Evolutionary conservation across 2,888 invertebrate genomes (phyloP).

Genomic region (Acholoe squamosa): DNA sequence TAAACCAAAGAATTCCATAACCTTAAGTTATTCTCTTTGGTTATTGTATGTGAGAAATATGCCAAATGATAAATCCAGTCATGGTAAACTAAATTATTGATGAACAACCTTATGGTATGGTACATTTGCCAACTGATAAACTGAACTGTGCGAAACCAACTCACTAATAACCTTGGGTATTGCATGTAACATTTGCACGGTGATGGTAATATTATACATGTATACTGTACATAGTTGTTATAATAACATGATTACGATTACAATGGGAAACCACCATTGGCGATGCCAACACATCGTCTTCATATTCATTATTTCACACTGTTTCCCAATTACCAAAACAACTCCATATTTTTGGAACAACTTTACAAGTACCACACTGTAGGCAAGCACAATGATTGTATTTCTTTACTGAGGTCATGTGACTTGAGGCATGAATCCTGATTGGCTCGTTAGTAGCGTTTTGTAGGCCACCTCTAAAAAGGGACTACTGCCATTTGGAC

Average conservation of each 20-base stretch:
- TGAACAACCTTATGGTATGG: too few species aligned
- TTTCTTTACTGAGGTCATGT: constrained; percentile 60
- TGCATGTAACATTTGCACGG: background rate
- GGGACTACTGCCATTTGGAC: constrained; percentile 36
- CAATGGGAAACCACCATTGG: background rate
- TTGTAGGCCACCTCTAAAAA: constrained; percentile 30
- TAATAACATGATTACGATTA: constrained; percentile 27
- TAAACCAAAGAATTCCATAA: too few species aligned
- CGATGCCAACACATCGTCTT: background rate
- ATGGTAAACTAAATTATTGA: too few species aligned
- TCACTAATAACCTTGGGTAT: background rate
- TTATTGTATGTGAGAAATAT: too few species aligned
- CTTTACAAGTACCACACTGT: constrained; percentile 42
- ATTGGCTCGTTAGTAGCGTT: constrained; percentile 46
- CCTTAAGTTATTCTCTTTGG: too few species aligned
- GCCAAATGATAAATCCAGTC: too few species aligned
- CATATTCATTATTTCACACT: constrained; percentile 14
- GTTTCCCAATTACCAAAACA: constrained; percentile 23
- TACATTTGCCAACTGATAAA: too few species aligned
- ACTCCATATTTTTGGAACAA: constrained; percentile 19
- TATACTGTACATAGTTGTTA: constrained; percentile 17
- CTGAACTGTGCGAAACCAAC: background rate
- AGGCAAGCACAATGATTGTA: constrained; percentile 50
- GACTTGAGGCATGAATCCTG: constrained; percentile 53
- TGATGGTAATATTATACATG: background rate